Conservation (phyloP, 2,888 invertebrate species). For the Tipula lateralis region DNA sequence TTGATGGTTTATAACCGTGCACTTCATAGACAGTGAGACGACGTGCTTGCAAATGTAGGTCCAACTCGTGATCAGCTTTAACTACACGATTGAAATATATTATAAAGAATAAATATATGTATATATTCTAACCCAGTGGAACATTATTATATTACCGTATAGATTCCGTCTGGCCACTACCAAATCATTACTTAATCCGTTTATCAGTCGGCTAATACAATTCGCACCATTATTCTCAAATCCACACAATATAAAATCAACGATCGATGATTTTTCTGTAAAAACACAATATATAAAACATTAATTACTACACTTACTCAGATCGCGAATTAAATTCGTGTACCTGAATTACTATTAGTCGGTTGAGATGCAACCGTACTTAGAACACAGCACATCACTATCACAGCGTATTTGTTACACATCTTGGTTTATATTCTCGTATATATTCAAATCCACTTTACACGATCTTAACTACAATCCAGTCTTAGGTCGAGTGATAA, state of each 20-base stretch:
- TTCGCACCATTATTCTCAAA: not conserved
- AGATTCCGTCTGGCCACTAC: not conserved
- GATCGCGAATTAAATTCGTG: not conserved
- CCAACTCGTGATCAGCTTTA: not conserved
- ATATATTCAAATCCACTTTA: not conserved
- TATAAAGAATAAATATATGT: no score
- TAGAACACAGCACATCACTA: not conserved
- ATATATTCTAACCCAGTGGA: not conserved
- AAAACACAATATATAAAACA: not conserved
- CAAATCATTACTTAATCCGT: not conserved
- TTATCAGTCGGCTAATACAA: not conserved
- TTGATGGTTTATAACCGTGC: not conserved
- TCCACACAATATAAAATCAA: not conserved
- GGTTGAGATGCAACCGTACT: not conserved
- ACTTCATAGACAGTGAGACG: not conserved
- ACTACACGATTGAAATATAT: not conserved
- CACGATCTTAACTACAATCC: not conserved
- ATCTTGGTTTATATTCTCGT: not conserved
- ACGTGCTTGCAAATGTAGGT: not conserved
- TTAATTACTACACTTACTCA: not conserved
- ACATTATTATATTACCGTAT: not conserved
- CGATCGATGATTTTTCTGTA: not conserved
- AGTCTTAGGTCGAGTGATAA: not conserved
- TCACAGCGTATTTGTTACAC: not conserved
- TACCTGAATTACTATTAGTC: not conserved